Percentiles rank a stretch among this genome's conserved stretches.
phyloP scores from a whole-genome alignment of 2,797 vertebrate species.

The Antrozous pallidus region DNA sequence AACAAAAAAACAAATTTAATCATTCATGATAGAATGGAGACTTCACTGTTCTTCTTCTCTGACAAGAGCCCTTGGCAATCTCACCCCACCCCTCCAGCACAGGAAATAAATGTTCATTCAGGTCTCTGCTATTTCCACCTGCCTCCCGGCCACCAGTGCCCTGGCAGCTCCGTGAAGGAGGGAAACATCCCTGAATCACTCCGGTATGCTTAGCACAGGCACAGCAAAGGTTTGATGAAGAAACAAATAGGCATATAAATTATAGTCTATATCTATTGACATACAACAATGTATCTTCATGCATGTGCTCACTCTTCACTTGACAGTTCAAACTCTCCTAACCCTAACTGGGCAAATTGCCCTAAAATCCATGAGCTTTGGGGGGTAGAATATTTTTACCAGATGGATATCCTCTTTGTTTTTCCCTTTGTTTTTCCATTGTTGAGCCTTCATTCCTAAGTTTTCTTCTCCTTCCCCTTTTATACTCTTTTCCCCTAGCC shows the following conservation, averaged over 20 bases:
- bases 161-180: rapidly evolving
- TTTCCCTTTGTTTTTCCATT: background rate
- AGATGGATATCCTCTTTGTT: background rate
- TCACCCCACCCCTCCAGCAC: background rate
- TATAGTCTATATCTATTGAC: background rate
- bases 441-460: background rate
- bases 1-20: background rate
- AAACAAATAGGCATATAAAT: background rate
- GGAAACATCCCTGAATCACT: background rate
- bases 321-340: background rate
- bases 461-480: background rate
- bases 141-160: background rate
- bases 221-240: background rate
- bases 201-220: background rate
- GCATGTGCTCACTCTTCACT: background rate
- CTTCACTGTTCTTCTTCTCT: background rate
- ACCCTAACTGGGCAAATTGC: background rate
- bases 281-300: background rate
- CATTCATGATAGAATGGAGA: background rate
- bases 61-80: background rate
- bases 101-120: background rate
- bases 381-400: background rate
- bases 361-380: background rate
- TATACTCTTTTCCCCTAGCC: background rate
- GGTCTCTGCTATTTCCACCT: background rate